phyloP scores from a whole-genome alignment of 2,113 vertebrate species.

The Protomyctophum bolini region DNA sequence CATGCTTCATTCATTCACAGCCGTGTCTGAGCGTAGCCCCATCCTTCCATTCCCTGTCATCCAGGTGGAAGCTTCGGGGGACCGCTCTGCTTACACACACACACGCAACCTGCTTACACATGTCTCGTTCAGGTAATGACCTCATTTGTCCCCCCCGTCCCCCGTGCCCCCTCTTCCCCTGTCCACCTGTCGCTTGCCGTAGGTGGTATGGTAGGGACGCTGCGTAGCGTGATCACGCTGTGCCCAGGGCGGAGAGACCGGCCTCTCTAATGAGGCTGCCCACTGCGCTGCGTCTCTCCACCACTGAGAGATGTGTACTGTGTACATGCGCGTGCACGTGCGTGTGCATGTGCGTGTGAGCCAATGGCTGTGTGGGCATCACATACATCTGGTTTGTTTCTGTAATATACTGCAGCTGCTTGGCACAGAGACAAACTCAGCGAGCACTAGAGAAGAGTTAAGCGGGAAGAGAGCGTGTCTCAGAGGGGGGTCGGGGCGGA shows the following conservation, averaged over 20 bases:
- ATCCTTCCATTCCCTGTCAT: not conserved
- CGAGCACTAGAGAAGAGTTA: not conserved
- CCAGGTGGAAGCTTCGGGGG: slow-evolving; percentile 23
- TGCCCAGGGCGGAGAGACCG: slow-evolving; percentile 50
- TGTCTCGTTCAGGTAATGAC: slow-evolving; percentile 44
- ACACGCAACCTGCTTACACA: slow-evolving; percentile 24
- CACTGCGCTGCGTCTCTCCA: slow-evolving; percentile 40
- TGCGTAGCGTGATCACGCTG: slow-evolving; percentile 60
- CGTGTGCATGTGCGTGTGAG: not conserved
- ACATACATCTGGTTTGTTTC: slow-evolving; percentile 38
- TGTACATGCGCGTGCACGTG: not conserved
- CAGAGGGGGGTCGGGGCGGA: not conserved
- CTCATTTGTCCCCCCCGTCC: slow-evolving; percentile 64
- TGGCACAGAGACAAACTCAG: not conserved
- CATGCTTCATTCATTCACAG: not conserved
- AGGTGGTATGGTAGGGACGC: slow-evolving; percentile 74
- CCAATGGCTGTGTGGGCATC: slow-evolving; percentile 33
- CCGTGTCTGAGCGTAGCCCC: not conserved
- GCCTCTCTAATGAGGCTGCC: slow-evolving; percentile 61
- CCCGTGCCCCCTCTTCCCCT: slow-evolving; percentile 48
- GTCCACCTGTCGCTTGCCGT: slow-evolving; percentile 64
- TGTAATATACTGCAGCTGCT: slow-evolving; percentile 37
- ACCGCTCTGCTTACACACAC: slow-evolving; percentile 24
- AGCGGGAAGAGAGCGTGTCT: not conserved
- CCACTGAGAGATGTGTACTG: slow-evolving; percentile 32